phyloP scores from a whole-genome alignment of 64 coral and sea anemone genomes.

The Orbicella faveolata region DNA sequence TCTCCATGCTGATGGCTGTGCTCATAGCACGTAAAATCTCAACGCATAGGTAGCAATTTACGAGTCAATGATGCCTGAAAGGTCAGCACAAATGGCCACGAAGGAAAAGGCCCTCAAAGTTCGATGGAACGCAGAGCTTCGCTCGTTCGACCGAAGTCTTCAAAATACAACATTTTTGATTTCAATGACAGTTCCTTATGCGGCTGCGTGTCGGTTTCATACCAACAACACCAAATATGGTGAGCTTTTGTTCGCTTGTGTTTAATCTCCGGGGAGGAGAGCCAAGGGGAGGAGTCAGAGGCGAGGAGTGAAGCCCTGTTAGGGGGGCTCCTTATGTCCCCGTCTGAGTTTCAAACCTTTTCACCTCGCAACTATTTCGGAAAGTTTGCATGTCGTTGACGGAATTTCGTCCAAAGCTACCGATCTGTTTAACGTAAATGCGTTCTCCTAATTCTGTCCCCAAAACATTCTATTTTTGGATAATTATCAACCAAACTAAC shows the following conservation, averaged over 20 bases:
- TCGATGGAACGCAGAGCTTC: neutral
- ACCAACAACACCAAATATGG: slow-evolving; percentile 24
- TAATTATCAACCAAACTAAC: no score
- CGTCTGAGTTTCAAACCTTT: no score
- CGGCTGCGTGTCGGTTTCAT: neutral
- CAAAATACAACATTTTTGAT: neutral
- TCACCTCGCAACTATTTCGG: no score
- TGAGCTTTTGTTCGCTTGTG: neutral
- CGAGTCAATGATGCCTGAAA: neutral
- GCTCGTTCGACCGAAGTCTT: neutral
- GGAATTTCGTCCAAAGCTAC: no score
- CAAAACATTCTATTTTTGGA: no score
- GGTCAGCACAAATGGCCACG: neutral
- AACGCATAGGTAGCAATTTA: slow-evolving; percentile 22
- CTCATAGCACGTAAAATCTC: slow-evolving; percentile 47
- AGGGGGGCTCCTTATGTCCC: no score
- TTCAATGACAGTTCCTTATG: slow-evolving; percentile 28
- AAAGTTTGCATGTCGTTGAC: no score
- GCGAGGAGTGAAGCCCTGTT: no score
- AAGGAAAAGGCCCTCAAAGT: neutral
- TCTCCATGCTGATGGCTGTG: slow-evolving; percentile 25
- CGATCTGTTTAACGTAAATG: no score
- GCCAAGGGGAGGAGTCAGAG: no score
- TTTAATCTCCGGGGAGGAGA: neutral
- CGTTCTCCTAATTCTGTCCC: no score